Evolutionary conservation across 2,888 invertebrate species (phyloP), one percentile per base, ranked within the genome.

Genomic region (Petrophora chlorosata): DNA sequence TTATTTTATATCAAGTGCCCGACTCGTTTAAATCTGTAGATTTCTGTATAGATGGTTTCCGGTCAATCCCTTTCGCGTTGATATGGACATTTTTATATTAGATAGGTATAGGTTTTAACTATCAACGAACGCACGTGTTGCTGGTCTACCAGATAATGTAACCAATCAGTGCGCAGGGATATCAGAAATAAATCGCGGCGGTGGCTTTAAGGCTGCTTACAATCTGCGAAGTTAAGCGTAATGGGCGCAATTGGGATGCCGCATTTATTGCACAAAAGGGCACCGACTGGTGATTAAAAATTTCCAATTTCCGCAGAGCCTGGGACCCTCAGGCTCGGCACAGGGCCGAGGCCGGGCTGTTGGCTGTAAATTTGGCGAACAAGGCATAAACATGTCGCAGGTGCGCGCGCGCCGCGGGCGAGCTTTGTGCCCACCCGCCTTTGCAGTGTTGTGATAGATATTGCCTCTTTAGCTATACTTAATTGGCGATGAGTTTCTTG

Each of bases 341-440:
- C n/a, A n/a, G 25, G 25, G 2, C 48, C 49, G 33, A 35, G 28
- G 48, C 28, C 35, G 53, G 59, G 33, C 48, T 65, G 73, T 7
- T 60, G 70, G 76, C 58, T 76, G 82, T 85, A 85, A 86, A 85
- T 87, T 85, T 82, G 76, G 80, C 78, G 75, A 73, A 67, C 67
- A 62, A 70, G 70, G 65, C 84, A 86, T 88, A 86, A 87, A 87
- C 73, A 83, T 84, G 84, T 85, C 84, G 66, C 79, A 76, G 77
- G 78, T 76, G 79, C 63, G 28, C 35, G 53, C 67, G 56, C 73
- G 64, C 77, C 44, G 65, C 73, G 66, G 75, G 83, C 65, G 73
- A 56, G 73, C 84, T 77, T 85, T 80, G 81, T 79, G 29, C 63
- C 61, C 44, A 30, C 42, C 57, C 56, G 58, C 56, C 53, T 36